These are phyloP conservation scores for Crypturellus tataupa DNA, from an alignment of 2,797 vertebrate genomes.

Conservation along the genomic window DNA sequence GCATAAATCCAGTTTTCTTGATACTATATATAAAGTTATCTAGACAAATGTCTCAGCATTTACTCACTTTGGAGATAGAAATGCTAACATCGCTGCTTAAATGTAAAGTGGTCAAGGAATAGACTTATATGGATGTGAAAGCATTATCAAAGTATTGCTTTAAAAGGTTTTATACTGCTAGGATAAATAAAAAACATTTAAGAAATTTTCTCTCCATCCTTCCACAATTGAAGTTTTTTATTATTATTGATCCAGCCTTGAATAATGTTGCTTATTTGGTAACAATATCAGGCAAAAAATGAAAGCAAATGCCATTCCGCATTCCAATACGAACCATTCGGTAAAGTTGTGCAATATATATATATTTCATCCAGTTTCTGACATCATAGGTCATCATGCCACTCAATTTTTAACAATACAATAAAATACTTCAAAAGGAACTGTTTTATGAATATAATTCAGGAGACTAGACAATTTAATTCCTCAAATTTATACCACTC, in stretches of 20 bases:
- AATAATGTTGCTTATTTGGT: slow-evolving; percentile 68
- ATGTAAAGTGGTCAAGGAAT: not conserved
- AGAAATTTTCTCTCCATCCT: not conserved
- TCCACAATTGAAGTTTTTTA: slow-evolving; percentile 1
- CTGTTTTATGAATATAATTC: slow-evolving; percentile 65
- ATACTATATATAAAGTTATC: not conserved
- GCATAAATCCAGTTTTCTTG: not conserved
- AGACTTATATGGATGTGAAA: not conserved
- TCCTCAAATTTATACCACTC: slow-evolving; percentile 73
- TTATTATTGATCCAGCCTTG: slow-evolving; percentile 71
- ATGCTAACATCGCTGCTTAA: not conserved
- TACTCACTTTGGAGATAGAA: not conserved
- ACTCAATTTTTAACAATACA: slow-evolving; percentile 67
- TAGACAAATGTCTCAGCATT: not conserved
- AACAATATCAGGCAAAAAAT: slow-evolving; percentile 67
- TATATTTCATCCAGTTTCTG: slow-evolving; percentile 71
- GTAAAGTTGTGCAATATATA: slow-evolving; percentile 66
- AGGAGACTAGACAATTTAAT: slow-evolving; percentile 72
- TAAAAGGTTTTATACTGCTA: not conserved
- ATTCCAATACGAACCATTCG: slow-evolving; percentile 65
- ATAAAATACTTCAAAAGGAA: slow-evolving; percentile 69
- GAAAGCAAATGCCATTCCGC: slow-evolving; percentile 68
- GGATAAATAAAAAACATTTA: not conserved
- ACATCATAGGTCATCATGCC: slow-evolving; percentile 79
- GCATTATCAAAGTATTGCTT: not conserved